A percentile compares a stretch with the other conserved stretches of the same genome.
phyloP scores from a whole-genome alignment of 2,888 invertebrate species.

The Aphrophora alni region DNA sequence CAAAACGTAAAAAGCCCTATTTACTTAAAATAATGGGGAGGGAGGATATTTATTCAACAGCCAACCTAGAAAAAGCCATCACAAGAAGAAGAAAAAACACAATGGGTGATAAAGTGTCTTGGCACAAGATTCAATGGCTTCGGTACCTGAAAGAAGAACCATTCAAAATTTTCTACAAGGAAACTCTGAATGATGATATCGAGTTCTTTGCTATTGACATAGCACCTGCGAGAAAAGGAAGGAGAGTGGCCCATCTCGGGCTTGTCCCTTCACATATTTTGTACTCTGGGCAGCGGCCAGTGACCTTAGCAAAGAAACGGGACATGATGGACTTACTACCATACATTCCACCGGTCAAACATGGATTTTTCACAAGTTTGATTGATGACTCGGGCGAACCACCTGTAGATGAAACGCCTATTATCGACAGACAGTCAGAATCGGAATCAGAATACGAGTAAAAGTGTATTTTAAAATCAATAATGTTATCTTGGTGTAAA shows the following conservation, averaged over 20 bases:
- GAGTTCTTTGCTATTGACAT: constrained; percentile 22
- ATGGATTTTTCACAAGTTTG: constrained; percentile 16
- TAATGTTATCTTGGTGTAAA: neutral
- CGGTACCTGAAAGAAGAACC: constrained; percentile 25
- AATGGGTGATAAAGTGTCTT: constrained; percentile 1
- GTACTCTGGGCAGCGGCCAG: constrained; percentile 16
- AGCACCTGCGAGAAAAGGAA: constrained; percentile 20
- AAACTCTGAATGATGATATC: constrained; percentile 25
- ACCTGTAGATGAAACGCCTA: neutral
- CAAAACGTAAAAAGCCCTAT: too few species aligned
- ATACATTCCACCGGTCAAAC: constrained; percentile 25
- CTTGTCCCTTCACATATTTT: neutral
- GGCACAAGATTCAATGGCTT: constrained; percentile 30
- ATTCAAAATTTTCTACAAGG: constrained; percentile 30
- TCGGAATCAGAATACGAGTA: neutral
- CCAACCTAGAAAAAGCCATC: too few species aligned
- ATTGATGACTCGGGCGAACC: neutral
- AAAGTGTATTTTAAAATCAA: neutral
- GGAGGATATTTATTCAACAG: too few species aligned
- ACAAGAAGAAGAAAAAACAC: too few species aligned
- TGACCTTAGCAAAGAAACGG: constrained; percentile 19
- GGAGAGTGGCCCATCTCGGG: constrained; percentile 10
- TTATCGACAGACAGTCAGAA: neutral
- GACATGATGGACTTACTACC: constrained; percentile 30
- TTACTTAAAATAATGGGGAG: too few species aligned